Conservation (phyloP, 2,797 vertebrate species). For the Mormyrus hasselquistii region DNA sequence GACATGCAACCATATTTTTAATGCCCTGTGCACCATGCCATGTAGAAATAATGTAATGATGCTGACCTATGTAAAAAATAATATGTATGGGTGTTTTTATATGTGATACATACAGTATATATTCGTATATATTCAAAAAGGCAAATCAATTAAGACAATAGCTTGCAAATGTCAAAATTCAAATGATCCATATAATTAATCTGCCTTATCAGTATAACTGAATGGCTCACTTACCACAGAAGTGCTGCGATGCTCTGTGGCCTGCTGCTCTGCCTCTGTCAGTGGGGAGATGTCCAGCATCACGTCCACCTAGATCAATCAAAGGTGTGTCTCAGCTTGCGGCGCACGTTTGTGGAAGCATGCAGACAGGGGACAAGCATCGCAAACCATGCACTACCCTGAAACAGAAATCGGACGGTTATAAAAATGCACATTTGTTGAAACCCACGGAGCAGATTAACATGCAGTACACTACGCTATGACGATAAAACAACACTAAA, state of each 20-base stretch:
- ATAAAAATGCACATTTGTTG: neutral
- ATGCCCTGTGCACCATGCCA: neutral
- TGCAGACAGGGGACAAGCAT: constrained; percentile 33
- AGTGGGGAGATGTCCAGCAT: constrained; percentile 73
- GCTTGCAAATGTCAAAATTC: neutral
- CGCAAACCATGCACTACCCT: constrained; percentile 4
- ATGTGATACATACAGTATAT: neutral
- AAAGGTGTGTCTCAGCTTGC: constrained; percentile 8
- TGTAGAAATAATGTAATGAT: neutral
- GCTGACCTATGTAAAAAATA: neutral
- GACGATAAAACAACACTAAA: neutral
- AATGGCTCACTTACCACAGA: constrained; percentile 81
- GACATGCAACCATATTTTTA: neutral
- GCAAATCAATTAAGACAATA: neutral
- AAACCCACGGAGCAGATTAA: neutral
- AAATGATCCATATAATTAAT: neutral
- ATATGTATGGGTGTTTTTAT: neutral
- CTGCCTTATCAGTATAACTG: neutral
- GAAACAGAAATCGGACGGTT: constrained; percentile 14
- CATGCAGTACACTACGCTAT: neutral
- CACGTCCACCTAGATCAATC: constrained; percentile 68
- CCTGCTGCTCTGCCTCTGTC: constrained; percentile 78
- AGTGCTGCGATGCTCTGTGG: constrained; percentile 76
- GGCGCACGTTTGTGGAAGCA: neutral
- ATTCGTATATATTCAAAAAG: neutral